Base-by-base conservation (phyloP, 2,888 invertebrate genomes). In the Cheilosia variabilis region DNA sequence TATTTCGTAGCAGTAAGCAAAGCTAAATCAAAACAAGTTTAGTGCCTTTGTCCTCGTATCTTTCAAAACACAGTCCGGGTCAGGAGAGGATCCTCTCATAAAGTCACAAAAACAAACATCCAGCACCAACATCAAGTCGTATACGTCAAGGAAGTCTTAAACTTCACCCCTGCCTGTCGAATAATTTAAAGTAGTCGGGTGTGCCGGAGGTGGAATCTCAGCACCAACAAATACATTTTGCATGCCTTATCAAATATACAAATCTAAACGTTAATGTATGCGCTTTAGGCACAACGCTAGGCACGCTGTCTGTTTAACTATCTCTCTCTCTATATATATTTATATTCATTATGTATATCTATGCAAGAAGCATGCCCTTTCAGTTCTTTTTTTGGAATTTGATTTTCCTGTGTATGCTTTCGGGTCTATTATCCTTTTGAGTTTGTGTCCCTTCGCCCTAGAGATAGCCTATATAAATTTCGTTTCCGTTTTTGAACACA, bases 231-330 rank as follows among this genome's bases (percentile, higher is more conserved):
- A 57, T 52, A 66, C 52, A 66, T 58, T 50, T 52, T 76, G 76
- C 66, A 76, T 76, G 66, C 60, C 15, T 50, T 76, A 63, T 43
- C 52, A 34, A 63, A 62, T 34, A 37, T 31, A 65, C 6, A 43
- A 78, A 43, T 52, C 43, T 31, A 52, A 62, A 41, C 37, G 58
- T 72, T 57, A 52, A 17, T 57, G 24, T 22, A 31, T 43, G 62
- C 41, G 83, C 83, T 83, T 68, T 45, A 83, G 83, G 72, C 78
- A 78, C 62, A 83, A 55, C 57, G 57, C 72, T 83, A 78, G 71
- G 66, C 82, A 82, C 78, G 82, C 78, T 78, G 13, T 37, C 10
- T 37, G 37, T 37, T 37, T 3, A 37, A 10, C 37, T 37, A 37
- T 37, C 3, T 37, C 13, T 34, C 34, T 34, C 34, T 37, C 13